Evolutionary conservation across 2,797 vertebrate species (phyloP).

Genomic region (Chloroceryle inda): DNA sequence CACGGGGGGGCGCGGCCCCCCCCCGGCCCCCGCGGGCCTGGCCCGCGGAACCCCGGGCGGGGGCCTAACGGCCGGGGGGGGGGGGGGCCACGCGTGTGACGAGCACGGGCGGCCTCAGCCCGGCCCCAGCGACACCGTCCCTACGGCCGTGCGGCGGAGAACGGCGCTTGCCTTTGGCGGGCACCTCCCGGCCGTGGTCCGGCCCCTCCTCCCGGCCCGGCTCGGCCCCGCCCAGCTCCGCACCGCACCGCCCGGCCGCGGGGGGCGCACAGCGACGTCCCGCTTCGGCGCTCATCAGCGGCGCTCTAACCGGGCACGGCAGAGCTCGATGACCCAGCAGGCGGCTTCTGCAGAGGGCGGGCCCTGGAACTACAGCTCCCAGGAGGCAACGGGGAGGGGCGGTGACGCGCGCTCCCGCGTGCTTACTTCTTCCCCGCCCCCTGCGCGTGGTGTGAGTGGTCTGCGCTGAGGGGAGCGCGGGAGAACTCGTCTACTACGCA

Average conservation of each 20-base stretch:
- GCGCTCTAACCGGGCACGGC: not conserved
- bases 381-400: not conserved
- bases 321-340: not conserved
- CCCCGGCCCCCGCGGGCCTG: too few relatives aligned
- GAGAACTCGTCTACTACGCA: too few relatives aligned
- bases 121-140: rapidly evolving
- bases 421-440: too few relatives aligned
- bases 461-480: too few relatives aligned
- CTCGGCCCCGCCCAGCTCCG: not conserved
- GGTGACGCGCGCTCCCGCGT: too few relatives aligned
- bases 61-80: too few relatives aligned
- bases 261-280: not conserved
- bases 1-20: too few relatives aligned
- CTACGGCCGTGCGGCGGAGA: rapidly evolving
- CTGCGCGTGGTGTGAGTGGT: not conserved
- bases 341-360: not conserved
- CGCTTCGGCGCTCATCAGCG: not conserved
- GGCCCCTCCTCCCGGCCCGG: not conserved
- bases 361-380: not conserved
- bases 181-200: not conserved
- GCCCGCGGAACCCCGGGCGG: too few relatives aligned
- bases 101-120: too few relatives aligned
- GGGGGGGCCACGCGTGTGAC: too few relatives aligned
- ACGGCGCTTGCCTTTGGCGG: not conserved
- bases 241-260: not conserved